Conservation (phyloP, 2,888 invertebrate genomes). For the Ctenicera cuprea region DNA sequence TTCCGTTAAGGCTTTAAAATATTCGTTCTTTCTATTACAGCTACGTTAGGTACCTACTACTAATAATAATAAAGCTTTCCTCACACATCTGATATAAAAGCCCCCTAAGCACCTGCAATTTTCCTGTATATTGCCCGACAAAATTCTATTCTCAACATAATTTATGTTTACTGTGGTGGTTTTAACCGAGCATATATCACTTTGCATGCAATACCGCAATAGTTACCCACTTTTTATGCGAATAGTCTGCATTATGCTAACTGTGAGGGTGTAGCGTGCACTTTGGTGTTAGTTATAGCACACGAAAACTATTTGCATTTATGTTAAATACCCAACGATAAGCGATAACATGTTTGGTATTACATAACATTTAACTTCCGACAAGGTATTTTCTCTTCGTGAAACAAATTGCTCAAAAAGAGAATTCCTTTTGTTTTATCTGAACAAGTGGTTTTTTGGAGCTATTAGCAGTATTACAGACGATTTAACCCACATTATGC, state of each 20-base stretch:
- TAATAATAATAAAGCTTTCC: slow-evolving; percentile 15
- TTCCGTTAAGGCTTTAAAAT: too few relatives aligned
- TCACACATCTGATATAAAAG: slow-evolving; percentile 11
- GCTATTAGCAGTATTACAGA: not conserved
- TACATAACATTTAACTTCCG: slow-evolving; percentile 46
- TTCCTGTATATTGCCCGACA: not conserved
- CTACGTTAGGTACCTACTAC: not conserved
- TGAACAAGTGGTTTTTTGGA: not conserved
- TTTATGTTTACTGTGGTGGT: slow-evolving; percentile 20
- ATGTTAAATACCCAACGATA: slow-evolving; percentile 41
- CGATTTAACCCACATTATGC: slow-evolving; percentile 14
- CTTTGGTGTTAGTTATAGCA: slow-evolving; percentile 45
- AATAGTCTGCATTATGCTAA: slow-evolving; percentile 46
- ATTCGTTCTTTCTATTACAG: too few relatives aligned
- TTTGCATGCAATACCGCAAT: slow-evolving; percentile 44
- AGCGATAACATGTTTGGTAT: slow-evolving; percentile 38
- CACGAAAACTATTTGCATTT: slow-evolving; percentile 52
- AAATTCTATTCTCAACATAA: slow-evolving; percentile 8
- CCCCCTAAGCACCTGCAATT: slow-evolving; percentile 12
- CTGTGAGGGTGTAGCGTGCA: slow-evolving; percentile 47
- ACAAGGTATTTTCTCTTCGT: slow-evolving; percentile 21
- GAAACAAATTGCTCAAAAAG: not conserved
- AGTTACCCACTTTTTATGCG: slow-evolving; percentile 33
- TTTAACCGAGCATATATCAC: slow-evolving; percentile 12
- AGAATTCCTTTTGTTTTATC: slow-evolving; percentile 12